Evolutionary conservation across 2,888 invertebrate genomes (phyloP), one percentile per base, ranked within the genome.

Genomic region (Pseudeuparius sepicola): DNA sequence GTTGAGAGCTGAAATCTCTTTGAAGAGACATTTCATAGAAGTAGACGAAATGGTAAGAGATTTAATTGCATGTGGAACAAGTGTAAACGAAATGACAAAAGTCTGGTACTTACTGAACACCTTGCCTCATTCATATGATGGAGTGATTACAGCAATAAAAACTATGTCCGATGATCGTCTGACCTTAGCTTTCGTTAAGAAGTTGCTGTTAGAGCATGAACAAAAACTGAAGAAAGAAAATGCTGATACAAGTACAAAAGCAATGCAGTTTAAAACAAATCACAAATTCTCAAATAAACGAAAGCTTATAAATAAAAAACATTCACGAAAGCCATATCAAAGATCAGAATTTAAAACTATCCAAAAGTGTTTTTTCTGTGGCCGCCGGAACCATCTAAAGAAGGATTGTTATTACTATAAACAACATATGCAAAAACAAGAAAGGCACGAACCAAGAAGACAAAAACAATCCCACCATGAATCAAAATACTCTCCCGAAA

Each of bases 31-130:
- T 51, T 57, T 57, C 14, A 42, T 34, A 2, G 24, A 26, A 3
- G 60, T 60, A 39, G 57, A 61, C 34, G 49, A 56, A 14, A 26
- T 57, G 4, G 46, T 59, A 1, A 41, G 44, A 3, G 56, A 60
- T 31, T 41, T 60, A 26, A 11, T 43, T 4, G 48, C 53, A 2
- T 50, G 56, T 4, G 57, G 59, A 15, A 55, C 53, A 3, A 53
- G 49, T 29, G 27, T 58, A 3, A 51, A 56, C 12, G 57, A 60
- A 43, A 53, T 48, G 3, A 55, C 57, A 31, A 57, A 56, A 43
- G 44, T 59, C 2, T 41, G 54, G 2, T 52, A 57, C 37, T 44
- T 57, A 10, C 41, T 59, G n/a, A 6, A 7, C 6, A 20, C 20
- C 6, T 7, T 20, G 20, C 20, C 20, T 7, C n/a, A 6, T n/a